Conservation (phyloP, 2,797 vertebrate genomes). For the Salmo trutta region DNA sequence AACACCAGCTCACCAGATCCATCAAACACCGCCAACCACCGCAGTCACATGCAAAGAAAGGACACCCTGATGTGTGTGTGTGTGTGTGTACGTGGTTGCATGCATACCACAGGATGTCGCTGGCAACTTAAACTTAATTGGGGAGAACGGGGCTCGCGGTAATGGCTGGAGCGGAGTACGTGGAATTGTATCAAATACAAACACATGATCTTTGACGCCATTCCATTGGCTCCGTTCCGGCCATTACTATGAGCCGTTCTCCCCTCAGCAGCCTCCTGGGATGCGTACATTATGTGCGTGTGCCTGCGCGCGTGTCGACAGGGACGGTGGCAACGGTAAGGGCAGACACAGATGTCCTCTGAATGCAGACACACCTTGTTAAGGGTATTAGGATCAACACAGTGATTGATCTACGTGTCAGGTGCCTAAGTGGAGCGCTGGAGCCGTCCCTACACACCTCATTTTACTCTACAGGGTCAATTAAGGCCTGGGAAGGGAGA, state of each 20-base stretch:
- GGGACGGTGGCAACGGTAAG: conserved; percentile 15
- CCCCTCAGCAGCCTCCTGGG: no score
- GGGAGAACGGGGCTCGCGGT: no score
- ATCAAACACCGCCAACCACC: conserved; percentile 34
- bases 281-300: neutral
- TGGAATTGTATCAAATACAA: no score
- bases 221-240: no score
- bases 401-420: conserved; percentile 77
- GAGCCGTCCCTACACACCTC: conserved; percentile 48
- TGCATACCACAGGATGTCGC: neutral
- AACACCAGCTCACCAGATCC: conserved; percentile 33
- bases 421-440: conserved; percentile 62
- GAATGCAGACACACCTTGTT: conserved; percentile 65
- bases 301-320: conserved; percentile 1
- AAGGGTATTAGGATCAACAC: conserved; percentile 70
- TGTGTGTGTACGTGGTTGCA: conserved; percentile 12
- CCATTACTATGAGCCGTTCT: no score
- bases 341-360: conserved; percentile 62
- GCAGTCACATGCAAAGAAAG: conserved; percentile 47
- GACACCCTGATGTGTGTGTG: conserved; percentile 27
- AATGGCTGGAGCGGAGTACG: no score
- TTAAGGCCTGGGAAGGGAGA: conserved; percentile 48
- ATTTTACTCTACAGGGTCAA: conserved; percentile 61
- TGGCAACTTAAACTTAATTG: no score
- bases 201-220: no score